Conservation (phyloP, 2,113 vertebrate species). For the Sinosuthora webbiana region DNA sequence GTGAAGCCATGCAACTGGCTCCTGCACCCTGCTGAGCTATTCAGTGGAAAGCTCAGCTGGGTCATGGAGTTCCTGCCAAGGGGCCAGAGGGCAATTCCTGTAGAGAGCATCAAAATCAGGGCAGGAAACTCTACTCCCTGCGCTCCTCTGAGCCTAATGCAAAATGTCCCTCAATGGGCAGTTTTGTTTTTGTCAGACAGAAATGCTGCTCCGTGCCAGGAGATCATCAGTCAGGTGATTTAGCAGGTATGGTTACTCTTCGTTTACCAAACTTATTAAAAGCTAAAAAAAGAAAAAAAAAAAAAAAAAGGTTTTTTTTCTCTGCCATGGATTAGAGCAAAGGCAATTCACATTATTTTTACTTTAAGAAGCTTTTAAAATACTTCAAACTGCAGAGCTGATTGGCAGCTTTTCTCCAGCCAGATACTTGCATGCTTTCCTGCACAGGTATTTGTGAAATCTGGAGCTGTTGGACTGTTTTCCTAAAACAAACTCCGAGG, state of each 20-base stretch:
- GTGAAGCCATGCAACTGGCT: constrained; percentile 52
- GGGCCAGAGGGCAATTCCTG: constrained; percentile 62
- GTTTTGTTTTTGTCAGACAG: constrained; percentile 53
- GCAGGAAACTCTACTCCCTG: constrained; percentile 49
- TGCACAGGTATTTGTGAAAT: constrained; percentile 29
- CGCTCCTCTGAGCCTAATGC: neutral
- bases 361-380: constrained; percentile 16
- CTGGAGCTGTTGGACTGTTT: neutral
- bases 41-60: constrained; percentile 62
- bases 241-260: constrained; percentile 48
- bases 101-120: constrained; percentile 60
- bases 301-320: neutral
- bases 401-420: neutral
- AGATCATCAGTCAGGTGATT: constrained; percentile 35
- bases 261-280: constrained; percentile 15
- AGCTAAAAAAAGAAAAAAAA: fast-evolving
- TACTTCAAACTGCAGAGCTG: neutral
- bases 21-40: constrained; percentile 60
- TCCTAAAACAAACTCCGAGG: neutral
- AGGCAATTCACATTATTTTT: neutral
- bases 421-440: neutral
- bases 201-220: neutral
- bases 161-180: constrained; percentile 21
- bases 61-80: constrained; percentile 61
- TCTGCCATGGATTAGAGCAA: neutral